These are phyloP conservation scores for Caerostris extrusa DNA, from an alignment of 1,140 invertebrate species.

Conservation along the genomic window DNA sequence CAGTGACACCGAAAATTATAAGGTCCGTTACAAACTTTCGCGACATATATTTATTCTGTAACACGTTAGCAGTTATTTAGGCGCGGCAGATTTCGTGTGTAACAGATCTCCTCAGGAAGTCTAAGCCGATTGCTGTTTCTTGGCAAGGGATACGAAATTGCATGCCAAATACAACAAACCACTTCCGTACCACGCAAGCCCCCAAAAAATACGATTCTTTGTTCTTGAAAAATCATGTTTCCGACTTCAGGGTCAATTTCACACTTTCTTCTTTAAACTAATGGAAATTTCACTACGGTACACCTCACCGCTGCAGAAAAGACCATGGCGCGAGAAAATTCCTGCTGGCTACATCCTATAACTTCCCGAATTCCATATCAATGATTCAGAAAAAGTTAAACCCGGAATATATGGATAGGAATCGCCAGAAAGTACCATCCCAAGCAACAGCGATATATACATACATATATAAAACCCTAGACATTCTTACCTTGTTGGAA, in stretches of 20 bases:
- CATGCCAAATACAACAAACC: conserved; percentile 54
- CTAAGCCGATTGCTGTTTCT: conserved; percentile 17
- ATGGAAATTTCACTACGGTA: conserved; percentile 53
- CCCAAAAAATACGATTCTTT: conserved; percentile 41
- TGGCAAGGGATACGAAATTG: conserved; percentile 36
- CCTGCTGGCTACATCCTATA: conserved; percentile 52
- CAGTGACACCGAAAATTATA: too few relatives aligned
- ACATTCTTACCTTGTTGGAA: conserved; percentile 56
- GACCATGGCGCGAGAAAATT: conserved; percentile 14
- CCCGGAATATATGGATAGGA: conserved; percentile 67
- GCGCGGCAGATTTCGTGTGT: neutral
- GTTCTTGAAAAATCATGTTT: conserved; percentile 64
- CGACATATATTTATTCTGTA: neutral
- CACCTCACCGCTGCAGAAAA: conserved; percentile 4
- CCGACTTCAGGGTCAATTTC: conserved; percentile 57
- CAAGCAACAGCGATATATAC: conserved; percentile 27
- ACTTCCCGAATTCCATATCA: conserved; percentile 73
- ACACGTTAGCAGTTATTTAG: neutral
- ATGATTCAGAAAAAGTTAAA: conserved; percentile 74
- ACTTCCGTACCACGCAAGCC: neutral
- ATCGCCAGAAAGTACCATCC: conserved; percentile 37
- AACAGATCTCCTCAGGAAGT: neutral
- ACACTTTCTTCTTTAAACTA: conserved; percentile 53
- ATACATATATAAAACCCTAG: neutral
- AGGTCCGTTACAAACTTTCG: neutral